phyloP scores from a whole-genome alignment of 2,797 vertebrate genomes.

The Merluccius polli region DNA sequence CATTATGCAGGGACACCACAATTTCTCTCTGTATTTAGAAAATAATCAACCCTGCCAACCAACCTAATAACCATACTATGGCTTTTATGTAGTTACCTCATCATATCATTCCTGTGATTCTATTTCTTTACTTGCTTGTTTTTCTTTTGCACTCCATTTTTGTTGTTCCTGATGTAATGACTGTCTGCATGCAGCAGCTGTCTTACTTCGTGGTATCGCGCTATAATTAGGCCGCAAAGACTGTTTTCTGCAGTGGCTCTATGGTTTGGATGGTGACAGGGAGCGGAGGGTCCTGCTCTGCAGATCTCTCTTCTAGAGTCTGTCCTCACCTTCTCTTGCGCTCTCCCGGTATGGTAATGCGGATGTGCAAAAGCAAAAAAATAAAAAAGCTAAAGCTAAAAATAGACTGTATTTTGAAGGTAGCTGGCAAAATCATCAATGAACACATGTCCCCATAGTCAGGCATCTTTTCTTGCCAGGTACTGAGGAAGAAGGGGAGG shows the following conservation, averaged over 20 bases:
- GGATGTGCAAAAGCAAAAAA: not conserved
- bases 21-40: not conserved
- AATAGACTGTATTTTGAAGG: not conserved
- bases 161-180: not conserved
- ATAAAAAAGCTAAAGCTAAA: not conserved
- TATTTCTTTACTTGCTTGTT: not conserved
- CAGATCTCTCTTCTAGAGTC: not conserved
- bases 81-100: not conserved
- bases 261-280: not conserved
- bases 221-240: not conserved
- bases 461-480: not conserved
- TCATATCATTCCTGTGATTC: not conserved
- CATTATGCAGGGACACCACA: too few species aligned
- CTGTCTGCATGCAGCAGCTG: not conserved
- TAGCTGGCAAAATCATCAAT: not conserved
- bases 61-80: too few species aligned
- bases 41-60: not conserved
- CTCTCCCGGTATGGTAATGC: not conserved
- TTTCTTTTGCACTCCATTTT: not conserved
- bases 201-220: not conserved
- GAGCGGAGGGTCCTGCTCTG: not conserved
- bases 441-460: not conserved
- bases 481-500: not conserved
- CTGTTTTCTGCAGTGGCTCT: not conserved
- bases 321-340: not conserved